phyloP scores from a whole-genome alignment of 2,888 invertebrate species.

The Heliconius ismenius region DNA sequence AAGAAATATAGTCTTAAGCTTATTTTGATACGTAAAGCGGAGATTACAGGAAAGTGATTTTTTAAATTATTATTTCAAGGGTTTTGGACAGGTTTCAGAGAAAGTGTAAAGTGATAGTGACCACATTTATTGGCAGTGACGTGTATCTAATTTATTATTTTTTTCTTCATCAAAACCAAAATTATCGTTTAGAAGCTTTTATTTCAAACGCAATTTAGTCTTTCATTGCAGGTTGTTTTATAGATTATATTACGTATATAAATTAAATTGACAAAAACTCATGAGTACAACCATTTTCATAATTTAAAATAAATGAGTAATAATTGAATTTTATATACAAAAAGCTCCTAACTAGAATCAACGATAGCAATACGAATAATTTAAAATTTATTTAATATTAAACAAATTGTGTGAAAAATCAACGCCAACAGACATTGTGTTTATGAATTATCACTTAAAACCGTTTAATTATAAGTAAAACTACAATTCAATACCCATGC shows the following conservation, averaged over 20 bases:
- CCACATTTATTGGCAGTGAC: constrained; percentile 49
- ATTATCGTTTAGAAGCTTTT: constrained; percentile 13
- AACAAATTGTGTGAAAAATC: neutral
- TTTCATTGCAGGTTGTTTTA: constrained; percentile 5
- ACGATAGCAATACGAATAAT: constrained; percentile 16
- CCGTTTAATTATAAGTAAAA: too few species aligned
- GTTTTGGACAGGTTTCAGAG: constrained; percentile 43
- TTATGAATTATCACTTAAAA: too few species aligned
- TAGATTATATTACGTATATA: constrained; percentile 7
- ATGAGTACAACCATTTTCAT: constrained; percentile 22
- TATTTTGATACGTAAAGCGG: constrained; percentile 3
- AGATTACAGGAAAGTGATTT: constrained; percentile 16
- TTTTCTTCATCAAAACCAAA: constrained; percentile 24
- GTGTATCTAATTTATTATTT: constrained; percentile 40
- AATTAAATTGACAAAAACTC: constrained; percentile 18
- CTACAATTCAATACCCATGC: too few species aligned
- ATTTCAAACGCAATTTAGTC: constrained; percentile 17
- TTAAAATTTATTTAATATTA: constrained; percentile 16
- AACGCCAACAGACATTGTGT: neutral
- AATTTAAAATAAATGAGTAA: constrained; percentile 7
- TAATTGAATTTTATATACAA: constrained; percentile 9
- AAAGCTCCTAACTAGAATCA: constrained; percentile 25
- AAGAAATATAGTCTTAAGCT: constrained; percentile 9
- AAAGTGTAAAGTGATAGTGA: constrained; percentile 44
- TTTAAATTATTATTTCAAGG: constrained; percentile 6